These are phyloP conservation scores for Acanthis flammea DNA, from an alignment of 2,797 vertebrate species.

Conservation along the genomic window DNA sequence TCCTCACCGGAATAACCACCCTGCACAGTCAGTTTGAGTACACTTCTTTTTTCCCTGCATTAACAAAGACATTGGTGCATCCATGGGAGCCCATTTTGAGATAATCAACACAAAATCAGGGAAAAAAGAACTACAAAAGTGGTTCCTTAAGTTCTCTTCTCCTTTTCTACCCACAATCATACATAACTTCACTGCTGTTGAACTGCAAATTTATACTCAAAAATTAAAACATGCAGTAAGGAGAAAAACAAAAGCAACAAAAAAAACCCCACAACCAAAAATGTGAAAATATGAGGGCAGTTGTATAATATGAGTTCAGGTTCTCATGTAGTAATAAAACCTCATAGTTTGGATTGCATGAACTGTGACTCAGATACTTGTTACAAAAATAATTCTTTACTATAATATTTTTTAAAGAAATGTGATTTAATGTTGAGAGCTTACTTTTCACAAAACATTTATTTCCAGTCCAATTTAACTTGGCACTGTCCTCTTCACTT, in stretches of 20 bases:
- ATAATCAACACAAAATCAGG: background rate
- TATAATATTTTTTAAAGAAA: background rate
- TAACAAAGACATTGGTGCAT: background rate
- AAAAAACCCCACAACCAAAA: fast-evolving
- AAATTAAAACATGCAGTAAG: background rate
- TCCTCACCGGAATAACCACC: background rate
- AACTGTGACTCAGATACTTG: background rate
- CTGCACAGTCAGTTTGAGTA: fast-evolving
- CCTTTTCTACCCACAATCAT: background rate
- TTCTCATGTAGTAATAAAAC: background rate
- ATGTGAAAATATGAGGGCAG: background rate
- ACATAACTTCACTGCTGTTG: background rate
- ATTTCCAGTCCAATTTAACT: background rate
- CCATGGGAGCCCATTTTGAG: background rate
- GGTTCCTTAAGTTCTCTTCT: background rate
- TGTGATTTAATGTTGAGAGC: background rate
- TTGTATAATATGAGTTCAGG: background rate
- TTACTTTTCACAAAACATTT: background rate
- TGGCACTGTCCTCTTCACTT: background rate
- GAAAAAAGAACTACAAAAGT: background rate
- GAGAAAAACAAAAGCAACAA: background rate
- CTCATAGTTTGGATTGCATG: background rate
- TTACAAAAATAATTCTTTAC: conserved; percentile 12
- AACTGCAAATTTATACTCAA: background rate
- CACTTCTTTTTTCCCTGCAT: background rate